Base-by-base conservation (phyloP, 2,797 vertebrate species). In the Parauchenoglanis punctatus region DNA sequence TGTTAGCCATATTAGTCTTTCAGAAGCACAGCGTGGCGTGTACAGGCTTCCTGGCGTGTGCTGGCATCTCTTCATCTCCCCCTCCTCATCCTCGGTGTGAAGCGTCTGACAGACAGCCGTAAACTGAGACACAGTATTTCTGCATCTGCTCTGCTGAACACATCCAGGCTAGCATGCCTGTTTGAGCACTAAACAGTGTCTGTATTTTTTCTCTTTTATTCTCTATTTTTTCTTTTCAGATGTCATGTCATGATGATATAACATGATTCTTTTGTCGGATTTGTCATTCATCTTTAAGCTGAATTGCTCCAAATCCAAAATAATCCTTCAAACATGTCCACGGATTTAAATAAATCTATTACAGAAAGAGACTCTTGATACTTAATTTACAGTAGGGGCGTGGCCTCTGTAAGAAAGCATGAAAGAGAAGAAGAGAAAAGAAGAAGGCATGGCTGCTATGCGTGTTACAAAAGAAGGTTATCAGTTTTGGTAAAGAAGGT, bases 1-100 rank as follows among this genome's bases (percentile, higher is more conserved):
- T 84, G 63, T 63, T 65, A 58, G 59, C 52, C 18, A 17, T 63
- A 25, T 65, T 84, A 35, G 52, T 35, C 63, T 83, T 52, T 81
- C 85, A 63, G 85, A 84, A n/a, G 44, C 59, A 82, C 81, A 86
- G 81, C 23, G 4, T 63, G 88, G 28, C 44, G 52, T 75, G 13
- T n/a, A 17, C 52, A 78, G n/a, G 40, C 58, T 44, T 44, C 63
- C 40, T 76, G 63, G 35, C 40, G 49, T 67, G 78, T 28, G 13
- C 58, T 63, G 59, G 35, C 46, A 15, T 40, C 73, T 65, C 82
- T 83, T 85, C 76, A 54, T 81, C 75, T 81, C 85, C 35, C 54
- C 20, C 56, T 72, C 70, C 86, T 83, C 81, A 83, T 87, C 81
- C 59, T 77, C 46, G 11, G 18, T 46, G 81, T 59, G 61, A 70